Base-by-base conservation (phyloP, 2,113 vertebrate genomes). In the Ciconia stormi region DNA sequence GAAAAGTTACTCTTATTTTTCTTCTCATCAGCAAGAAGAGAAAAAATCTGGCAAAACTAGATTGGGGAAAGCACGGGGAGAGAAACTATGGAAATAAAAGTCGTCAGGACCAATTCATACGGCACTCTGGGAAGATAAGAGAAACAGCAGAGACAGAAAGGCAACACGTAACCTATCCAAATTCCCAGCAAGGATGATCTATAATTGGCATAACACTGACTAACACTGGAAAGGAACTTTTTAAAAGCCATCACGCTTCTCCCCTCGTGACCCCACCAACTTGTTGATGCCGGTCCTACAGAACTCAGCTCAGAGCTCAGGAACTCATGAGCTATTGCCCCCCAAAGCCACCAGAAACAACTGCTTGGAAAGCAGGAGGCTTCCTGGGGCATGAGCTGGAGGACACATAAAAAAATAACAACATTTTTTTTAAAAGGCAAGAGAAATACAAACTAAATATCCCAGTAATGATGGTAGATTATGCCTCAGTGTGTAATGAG, bases 1-100 rank as follows among this genome's bases (percentile, higher is more conserved):
- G 97, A 98, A 98, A 98, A 98, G 98, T 98, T 94, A 67, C 53
- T 70, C 59, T 25, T 74, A 62, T 67, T 95, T 84, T 95, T 83
- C 82, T 71, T 90, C 85, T 92, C 77, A 74, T 74, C 83, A 83
- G 76, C n/a, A 78, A 82, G 67, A 52, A 36, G 34, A 66, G 44
- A 32, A 91, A 78, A 89, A 69, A 47, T n/a, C 30, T 86, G 67
- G 67, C 63, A 59, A 89, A 95, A 92, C 30, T 26, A 65, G 30
- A 76, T 8, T 26, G 52, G 16, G 22, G 30, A 87, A 93, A 84
- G 69, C 36, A 79, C 34, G 72, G 61, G 44, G 46, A 95, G 49
- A 91, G 40, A 65, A 69, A 44, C 44, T 49, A 34, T 9, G 44
- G 72, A 78, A 96, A 87, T 67, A 52, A 67, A 93, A 86, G 55